Evolutionary conservation across 30 jellyfish, hydroid and myxozoan species (phyloP).

Genomic region (Hydra vulgaris): DNA sequence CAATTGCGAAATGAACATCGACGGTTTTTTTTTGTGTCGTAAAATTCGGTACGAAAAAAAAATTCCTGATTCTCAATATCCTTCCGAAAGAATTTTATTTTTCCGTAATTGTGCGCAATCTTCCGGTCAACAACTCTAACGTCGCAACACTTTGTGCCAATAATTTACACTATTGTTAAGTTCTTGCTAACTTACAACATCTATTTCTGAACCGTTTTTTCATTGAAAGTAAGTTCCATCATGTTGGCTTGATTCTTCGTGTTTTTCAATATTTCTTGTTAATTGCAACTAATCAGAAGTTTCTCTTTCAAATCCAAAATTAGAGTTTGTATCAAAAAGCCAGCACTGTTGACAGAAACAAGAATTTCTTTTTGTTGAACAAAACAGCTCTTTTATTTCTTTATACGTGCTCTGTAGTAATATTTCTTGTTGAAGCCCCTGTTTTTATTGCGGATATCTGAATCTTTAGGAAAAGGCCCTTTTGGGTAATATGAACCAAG

Average conservation of each 20-base stretch:
- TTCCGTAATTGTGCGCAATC: no score
- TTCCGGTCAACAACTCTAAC: no score
- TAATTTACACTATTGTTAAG: not conserved
- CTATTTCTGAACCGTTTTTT: not conserved
- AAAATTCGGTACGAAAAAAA: no score
- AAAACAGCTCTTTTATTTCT: not conserved
- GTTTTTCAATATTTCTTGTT: not conserved
- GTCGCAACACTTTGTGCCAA: not conserved
- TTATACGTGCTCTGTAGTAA: not conserved
- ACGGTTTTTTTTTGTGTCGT: no score
- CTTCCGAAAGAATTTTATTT: no score
- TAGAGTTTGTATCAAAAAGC: not conserved
- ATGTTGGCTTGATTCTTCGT: not conserved
- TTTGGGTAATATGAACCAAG: not conserved
- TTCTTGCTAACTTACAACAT: not conserved
- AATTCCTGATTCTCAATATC: no score
- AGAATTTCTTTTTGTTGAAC: not conserved
- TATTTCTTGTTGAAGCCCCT: not conserved
- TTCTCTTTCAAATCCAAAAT: not conserved
- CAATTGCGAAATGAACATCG: no score
- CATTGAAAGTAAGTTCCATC: not conserved
- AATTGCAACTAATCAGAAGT: not conserved
- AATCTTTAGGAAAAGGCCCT: no score
- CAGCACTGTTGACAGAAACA: not conserved
- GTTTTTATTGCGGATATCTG: no score